Percentiles rank a stretch among this genome's conserved stretches.
These are phyloP conservation scores for Poeciliopsis occidentalis DNA, from an alignment of 2,113 vertebrate genomes.

Conservation along the genomic window DNA sequence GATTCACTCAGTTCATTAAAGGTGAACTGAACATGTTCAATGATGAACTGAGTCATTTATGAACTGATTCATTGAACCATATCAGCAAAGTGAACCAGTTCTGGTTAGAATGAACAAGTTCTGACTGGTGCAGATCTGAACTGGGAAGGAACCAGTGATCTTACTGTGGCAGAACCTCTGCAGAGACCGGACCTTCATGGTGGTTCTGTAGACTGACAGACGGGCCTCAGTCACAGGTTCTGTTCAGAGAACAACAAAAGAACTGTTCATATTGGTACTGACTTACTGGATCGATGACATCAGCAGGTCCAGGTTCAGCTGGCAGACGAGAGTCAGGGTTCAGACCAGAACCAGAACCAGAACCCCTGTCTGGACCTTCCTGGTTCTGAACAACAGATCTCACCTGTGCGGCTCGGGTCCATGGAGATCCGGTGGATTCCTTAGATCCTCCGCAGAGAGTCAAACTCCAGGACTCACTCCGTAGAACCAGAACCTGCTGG, in stretches of 20 bases:
- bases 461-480: too few species aligned
- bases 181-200: conserved; percentile 82
- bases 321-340: not conserved
- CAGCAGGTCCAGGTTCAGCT: not conserved
- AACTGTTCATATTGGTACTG: not conserved
- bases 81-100: too few species aligned
- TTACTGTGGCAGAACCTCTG: conserved; percentile 85
- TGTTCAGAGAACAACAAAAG: conserved; percentile 36
- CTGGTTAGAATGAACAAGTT: too few species aligned
- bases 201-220: conserved; percentile 80
- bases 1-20: not conserved
- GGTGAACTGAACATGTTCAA: not conserved
- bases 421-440: conserved; percentile 28
- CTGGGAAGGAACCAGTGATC: conserved; percentile 14
- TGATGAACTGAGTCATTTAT: too few species aligned
- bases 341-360: too few species aligned
- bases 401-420: conserved; percentile 65
- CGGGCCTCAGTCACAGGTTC: conserved; percentile 74
- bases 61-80: too few species aligned
- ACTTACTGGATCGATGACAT: not conserved
- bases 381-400: conserved; percentile 3
- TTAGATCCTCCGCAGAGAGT: not conserved
- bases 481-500: not conserved
- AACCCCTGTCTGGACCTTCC: not conserved
- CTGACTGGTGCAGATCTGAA: too few species aligned